phyloP scores from a whole-genome alignment of 2,888 invertebrate species.

The Agrotis puta region DNA sequence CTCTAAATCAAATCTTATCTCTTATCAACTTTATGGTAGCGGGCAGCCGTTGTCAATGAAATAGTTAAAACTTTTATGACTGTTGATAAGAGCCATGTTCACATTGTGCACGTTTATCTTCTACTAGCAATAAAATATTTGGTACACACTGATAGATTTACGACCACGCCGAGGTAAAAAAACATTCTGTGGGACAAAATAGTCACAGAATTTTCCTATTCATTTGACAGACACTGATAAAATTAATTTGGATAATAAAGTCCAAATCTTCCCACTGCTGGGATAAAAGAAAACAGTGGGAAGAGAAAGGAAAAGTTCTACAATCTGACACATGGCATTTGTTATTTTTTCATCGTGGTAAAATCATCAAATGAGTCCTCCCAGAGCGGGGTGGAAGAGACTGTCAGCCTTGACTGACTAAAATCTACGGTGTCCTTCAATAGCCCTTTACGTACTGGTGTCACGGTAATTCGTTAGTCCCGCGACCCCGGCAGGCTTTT shows the following conservation, averaged over 20 bases:
- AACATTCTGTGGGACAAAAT: constrained; percentile 6
- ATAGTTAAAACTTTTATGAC: constrained; percentile 56
- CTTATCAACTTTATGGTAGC: constrained; percentile 34
- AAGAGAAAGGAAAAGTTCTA: no score
- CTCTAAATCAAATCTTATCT: constrained; percentile 31
- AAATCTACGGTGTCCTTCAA: no score
- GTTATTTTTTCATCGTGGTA: no score
- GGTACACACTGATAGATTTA: constrained; percentile 45
- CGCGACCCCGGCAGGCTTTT: no score
- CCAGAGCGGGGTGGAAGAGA: no score
- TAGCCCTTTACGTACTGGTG: no score
- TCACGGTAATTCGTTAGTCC: no score
- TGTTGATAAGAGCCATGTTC: constrained; percentile 34
- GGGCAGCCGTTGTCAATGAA: constrained; percentile 36
- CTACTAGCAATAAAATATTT: constrained; percentile 46
- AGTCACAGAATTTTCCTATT: neutral
- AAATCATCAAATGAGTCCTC: no score
- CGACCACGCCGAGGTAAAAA: constrained; percentile 25
- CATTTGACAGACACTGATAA: neutral
- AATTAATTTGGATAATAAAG: neutral
- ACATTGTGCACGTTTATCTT: constrained; percentile 45
- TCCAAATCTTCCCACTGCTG: no score
- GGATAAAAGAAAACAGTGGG: no score
- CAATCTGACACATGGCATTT: no score
- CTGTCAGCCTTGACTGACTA: no score